Percentiles rank a stretch among this genome's conserved stretches.
Conservation (phyloP, 2,797 vertebrate species). For the Anniella stebbinsi region DNA sequence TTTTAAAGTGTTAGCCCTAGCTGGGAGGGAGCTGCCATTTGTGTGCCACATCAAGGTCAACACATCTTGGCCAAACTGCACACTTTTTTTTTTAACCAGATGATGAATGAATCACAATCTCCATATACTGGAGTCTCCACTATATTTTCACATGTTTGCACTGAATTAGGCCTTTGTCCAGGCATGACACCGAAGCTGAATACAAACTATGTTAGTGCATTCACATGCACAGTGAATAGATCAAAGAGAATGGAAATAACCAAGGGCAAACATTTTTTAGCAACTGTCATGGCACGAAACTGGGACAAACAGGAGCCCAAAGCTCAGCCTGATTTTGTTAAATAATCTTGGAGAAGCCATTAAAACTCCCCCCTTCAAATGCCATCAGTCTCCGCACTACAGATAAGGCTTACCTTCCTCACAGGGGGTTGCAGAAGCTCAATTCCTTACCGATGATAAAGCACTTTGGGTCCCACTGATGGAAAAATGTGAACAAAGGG, state of each 20-base stretch:
- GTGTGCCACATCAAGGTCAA: no score
- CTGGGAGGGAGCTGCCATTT: not conserved
- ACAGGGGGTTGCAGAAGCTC: not conserved
- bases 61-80: not conserved
- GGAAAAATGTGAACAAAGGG: not conserved
- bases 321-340: not conserved
- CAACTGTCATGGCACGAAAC: not conserved
- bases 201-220: not conserved
- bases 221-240: not conserved
- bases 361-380: not conserved
- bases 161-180: not conserved
- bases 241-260: not conserved
- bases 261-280: not conserved
- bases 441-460: constrained; percentile 28
- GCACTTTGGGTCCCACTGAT: not conserved
- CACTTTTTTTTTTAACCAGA: not conserved
- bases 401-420: constrained; percentile 9
- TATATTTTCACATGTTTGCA: not conserved
- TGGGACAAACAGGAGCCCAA: not conserved
- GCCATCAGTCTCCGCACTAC: not conserved
- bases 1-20: no score
- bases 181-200: not conserved
- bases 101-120: not conserved
- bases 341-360: not conserved
- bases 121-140: no score